Evolutionary conservation across 2,888 invertebrate species (phyloP), one percentile per base, ranked within the genome.

Genomic region (Heliconius charithonia): DNA sequence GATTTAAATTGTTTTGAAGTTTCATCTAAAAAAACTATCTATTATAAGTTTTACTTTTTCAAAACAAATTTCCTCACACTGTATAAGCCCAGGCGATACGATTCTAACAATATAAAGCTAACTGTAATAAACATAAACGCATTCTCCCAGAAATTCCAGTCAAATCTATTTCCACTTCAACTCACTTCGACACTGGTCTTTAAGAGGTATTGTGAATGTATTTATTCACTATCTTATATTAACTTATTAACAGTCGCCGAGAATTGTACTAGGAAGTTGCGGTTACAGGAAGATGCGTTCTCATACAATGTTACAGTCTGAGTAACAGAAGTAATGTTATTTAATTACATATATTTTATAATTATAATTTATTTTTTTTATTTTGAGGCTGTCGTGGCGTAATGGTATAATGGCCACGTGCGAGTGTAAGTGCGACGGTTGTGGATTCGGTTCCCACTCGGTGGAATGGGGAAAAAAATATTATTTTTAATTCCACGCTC

Each of bases 281-380:
- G 27, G 65, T 59, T 72, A 71, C 66, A 79, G 76, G 79, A 79
- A 78, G 74, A 75, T 71, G 29, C 29, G 59, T 67, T 76, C 66
- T 37, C n/a, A 66, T 75, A 75, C 59, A 51, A 51, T 67, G 51
- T 66, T 62, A 41, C 56, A 67, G 59, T 59, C 10, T 27, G 37
- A 25, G 59, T 66, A 22, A 75, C 9, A 29, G 51, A 19, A 59
- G 32, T 59, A 10, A 66, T 51, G 32, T 56, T 16, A 27, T 74
- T 74, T 19, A n/a, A 63, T 51, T 59, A 32, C 37, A 16, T n/a
- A 41, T 10, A 59, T 37, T 73, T 69, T 37, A 45, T 41, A 25
- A 37, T 6, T 41, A 41, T 27, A 63, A 25, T n/a, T 63, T 62
- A 62, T 3, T 4, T 63, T 27, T 22, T 51, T 51, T 7, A 51